Evolutionary conservation across 2,888 invertebrate species (phyloP).

Genomic region (Lithophane leautieri): DNA sequence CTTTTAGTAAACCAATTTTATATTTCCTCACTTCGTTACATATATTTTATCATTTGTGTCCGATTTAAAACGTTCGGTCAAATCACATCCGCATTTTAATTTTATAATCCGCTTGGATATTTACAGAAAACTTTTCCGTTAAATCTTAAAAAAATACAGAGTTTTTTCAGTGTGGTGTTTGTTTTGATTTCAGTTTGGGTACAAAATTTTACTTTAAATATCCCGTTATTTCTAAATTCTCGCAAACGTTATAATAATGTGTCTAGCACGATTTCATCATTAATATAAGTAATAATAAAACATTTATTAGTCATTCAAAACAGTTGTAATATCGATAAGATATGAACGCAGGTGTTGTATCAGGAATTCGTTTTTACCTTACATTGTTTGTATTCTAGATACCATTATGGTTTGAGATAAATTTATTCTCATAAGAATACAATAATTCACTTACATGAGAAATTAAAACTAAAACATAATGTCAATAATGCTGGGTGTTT

Average conservation of each 20-base stretch:
- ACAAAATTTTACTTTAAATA: background rate
- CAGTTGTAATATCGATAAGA: slow-evolving; percentile 50
- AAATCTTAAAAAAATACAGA: background rate
- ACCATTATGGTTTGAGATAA: too few relatives aligned
- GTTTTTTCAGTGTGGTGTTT: background rate
- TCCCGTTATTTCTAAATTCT: background rate
- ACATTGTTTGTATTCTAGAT: slow-evolving; percentile 9
- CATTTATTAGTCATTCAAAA: slow-evolving; percentile 22
- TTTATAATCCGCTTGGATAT: background rate
- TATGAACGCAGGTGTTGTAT: slow-evolving; percentile 44
- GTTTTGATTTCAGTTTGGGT: background rate
- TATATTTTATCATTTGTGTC: background rate
- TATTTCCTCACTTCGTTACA: slow-evolving; percentile 1
- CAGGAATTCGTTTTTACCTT: slow-evolving; percentile 18
- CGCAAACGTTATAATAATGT: background rate
- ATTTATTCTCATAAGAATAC: too few relatives aligned
- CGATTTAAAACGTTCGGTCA: background rate
- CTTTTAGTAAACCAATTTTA: background rate
- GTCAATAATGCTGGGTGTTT: too few relatives aligned
- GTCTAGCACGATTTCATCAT: slow-evolving; percentile 1
- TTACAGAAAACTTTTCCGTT: background rate
- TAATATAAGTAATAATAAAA: slow-evolving; percentile 24
- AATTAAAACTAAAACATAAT: too few relatives aligned
- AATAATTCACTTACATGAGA: too few relatives aligned
- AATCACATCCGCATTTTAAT: slow-evolving; percentile 20